Evolutionary conservation across 2,113 vertebrate genomes (phyloP), one percentile per base, ranked within the genome.

Genomic region (Origma solitaria): DNA sequence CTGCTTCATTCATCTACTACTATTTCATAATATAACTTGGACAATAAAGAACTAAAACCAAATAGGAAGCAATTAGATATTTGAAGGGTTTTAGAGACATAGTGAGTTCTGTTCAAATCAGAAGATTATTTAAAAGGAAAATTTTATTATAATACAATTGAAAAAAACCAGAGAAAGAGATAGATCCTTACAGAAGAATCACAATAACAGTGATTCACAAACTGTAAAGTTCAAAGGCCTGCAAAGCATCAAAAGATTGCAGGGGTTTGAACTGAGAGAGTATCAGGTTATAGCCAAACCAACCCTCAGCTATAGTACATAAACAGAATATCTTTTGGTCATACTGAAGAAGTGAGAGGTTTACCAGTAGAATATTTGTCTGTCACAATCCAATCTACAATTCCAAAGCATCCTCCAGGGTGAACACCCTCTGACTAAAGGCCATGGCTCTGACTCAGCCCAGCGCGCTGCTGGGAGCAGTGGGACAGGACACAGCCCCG

Each of bases 71-170:
- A 83, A 81, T 62, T 24, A 81, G 19, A 16, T 70, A 54, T 31
- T 15, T 80, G 31, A 92, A 81, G 66, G 77, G 66, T 73, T 86
- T 84, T 16, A 44, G 44, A 81, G 15, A 77, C 38, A 50, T 20
- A 40, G 27, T n/a, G 45, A 80, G 44, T 90, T 88, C 40, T 85
- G 31, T 64, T 82, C 58, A 42, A 83, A 86, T 50, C 33, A 70
- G 37, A 82, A 76, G 22, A 73, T 31, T 35, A 50, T 85, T 92
- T 80, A 51, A 77, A 93, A 90, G 24, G 24, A 90, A 92, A 88
- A 80, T 30, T 2, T 40, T 11, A 81, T 60, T 70, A 65, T 33
- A 21, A 31, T 42, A 14, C 15, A 65, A 82, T 38, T 66, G 42
- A 31, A 88, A 73, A 23, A 44, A 80, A 51, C 3, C 24, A 72